A percentile compares a stretch with the other conserved stretches of the same genome.
Conservation (phyloP, 2,888 invertebrate genomes). For the Tinea pellionella region DNA sequence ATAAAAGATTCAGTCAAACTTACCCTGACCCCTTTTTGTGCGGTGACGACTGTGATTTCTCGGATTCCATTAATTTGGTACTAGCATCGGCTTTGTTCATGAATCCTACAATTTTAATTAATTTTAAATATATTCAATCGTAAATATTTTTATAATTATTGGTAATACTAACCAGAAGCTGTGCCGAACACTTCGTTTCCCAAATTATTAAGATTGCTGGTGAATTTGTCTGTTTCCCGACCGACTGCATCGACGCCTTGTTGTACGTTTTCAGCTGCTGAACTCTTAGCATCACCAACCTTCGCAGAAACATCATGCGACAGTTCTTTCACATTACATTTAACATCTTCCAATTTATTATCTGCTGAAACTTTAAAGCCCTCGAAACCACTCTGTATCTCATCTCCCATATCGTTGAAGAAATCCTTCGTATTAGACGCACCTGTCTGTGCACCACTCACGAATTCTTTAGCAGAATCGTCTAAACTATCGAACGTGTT, state of each 20-base stretch:
- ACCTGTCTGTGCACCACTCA: conserved; percentile 33
- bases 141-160: neutral
- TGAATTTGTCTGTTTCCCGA: conserved; percentile 50
- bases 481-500: conserved; percentile 61
- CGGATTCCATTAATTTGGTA: conserved; percentile 55
- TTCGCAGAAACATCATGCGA: conserved; percentile 36
- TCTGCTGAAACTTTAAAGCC: conserved; percentile 60
- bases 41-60: conserved; percentile 49
- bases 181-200: conserved; percentile 58
- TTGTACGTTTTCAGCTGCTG: conserved; percentile 29
- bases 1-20: conserved; percentile 20
- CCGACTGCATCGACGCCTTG: conserved; percentile 32
- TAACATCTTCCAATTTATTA: conserved; percentile 53
- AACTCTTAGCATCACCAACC: conserved; percentile 33
- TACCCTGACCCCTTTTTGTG: conserved; percentile 63
- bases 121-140: neutral
- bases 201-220: conserved; percentile 55
- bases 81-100: conserved; percentile 51
- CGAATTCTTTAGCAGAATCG: conserved; percentile 45
- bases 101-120: conserved; percentile 33
- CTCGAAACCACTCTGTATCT: conserved; percentile 33
- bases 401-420: conserved; percentile 43
- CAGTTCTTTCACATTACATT: conserved; percentile 34
- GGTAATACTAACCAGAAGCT: conserved; percentile 30
- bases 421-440: conserved; percentile 33